Base-by-base conservation (phyloP, 2,888 invertebrate species). In the Pachliopta kotzebuea region DNA sequence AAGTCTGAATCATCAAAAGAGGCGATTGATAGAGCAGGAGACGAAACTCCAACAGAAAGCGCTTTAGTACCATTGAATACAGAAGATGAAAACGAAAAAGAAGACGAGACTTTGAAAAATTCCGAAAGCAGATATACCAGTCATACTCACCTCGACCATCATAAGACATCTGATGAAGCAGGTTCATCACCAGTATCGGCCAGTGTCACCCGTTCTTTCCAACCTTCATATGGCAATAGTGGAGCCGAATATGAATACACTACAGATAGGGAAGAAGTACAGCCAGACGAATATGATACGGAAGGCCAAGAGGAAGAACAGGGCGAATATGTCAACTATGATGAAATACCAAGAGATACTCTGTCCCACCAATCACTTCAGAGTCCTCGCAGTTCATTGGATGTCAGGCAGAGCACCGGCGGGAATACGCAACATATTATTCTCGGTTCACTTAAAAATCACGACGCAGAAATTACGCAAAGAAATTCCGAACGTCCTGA, bases 401-500 rank as follows among this genome's bases (percentile, higher is more conserved):
- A 92, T 63, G 86, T 92, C 17, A 84, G 82, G 70, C 93, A 93
- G 79, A 84, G 84, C 20, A 84, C 83, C n/a, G 88, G 91, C 18
- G 90, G 91, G 26, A 94, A 93, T 73, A 93, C 92, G n/a, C 95
- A 95, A 76, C 93, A 93, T 67, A 94, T 95, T 65, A 82, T 94
- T 49, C 77, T 95, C 63, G 93, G 93, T 24, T 90, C 93, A 4
- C 82, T 94, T 57, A 90, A 92, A 66, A 92, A 93, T 67, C 92
- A 94, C 64, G 93, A 94, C 70, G 91, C 93, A 7, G 90, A 91
- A 71, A 93, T 95, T n/a, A 92, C 91, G 50, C 94, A 94, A 80
- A 93, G 92, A 72, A 92, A 92, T 72, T 86, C 83, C 3, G 92
- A 87, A 71, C 83, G 78, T 59, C 87, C 92, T 11, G 93, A 93